A percentile compares a stretch with the other conserved stretches of the same genome.
Evolutionary conservation across 2,113 vertebrate species (phyloP).

Genomic region (Tringa solitaria): DNA sequence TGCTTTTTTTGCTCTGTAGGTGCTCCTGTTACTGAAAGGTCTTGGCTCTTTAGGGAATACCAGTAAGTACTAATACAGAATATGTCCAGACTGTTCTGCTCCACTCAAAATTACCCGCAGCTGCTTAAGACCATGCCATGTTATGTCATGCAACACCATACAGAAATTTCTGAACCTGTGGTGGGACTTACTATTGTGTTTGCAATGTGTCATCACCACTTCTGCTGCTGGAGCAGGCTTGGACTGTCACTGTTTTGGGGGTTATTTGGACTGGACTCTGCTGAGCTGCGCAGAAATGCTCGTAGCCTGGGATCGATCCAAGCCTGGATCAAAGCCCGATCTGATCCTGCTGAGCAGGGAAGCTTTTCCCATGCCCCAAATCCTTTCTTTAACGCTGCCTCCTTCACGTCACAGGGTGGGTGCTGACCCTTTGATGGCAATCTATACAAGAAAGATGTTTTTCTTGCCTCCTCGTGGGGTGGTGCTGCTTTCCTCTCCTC

Average conservation of each 20-base stretch:
- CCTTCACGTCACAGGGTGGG: neutral
- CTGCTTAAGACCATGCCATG: neutral
- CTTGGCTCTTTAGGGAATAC: neutral
- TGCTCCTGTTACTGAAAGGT: neutral
- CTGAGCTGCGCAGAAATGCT: neutral
- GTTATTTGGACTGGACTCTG: neutral
- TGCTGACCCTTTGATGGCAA: neutral
- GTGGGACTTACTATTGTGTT: neutral
- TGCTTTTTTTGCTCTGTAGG: neutral
- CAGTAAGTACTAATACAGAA: neutral
- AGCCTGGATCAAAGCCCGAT: neutral
- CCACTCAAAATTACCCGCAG: neutral
- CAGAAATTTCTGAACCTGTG: neutral
- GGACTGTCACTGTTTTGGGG: neutral
- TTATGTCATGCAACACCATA: neutral
- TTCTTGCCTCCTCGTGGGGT: neutral
- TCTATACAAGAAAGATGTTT: neutral
- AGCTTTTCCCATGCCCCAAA: neutral
- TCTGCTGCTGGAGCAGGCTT: neutral
- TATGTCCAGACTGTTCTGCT: neutral
- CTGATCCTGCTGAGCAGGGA: neutral
- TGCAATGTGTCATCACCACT: neutral
- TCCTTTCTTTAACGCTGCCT: neutral
- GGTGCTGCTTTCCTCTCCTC: neutral
- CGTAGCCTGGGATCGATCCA: neutral